Evolutionary conservation across 2,888 invertebrate species (phyloP).

Genomic region (Volucella inanis): DNA sequence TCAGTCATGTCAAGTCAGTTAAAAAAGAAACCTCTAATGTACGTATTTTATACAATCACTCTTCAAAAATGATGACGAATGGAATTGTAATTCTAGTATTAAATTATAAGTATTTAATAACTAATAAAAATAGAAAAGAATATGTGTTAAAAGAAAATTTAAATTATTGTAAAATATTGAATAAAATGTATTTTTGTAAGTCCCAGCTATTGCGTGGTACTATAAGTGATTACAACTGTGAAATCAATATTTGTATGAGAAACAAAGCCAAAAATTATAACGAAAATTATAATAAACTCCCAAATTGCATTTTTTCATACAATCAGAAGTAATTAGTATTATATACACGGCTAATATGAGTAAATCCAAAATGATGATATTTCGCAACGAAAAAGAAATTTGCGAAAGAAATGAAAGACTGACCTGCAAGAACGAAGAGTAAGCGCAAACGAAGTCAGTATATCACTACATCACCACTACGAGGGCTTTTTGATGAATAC

Average conservation of each 20-base stretch:
- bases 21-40: neutral
- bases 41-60: neutral
- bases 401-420: too few relatives aligned
- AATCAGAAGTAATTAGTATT: too few relatives aligned
- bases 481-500: too few relatives aligned
- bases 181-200: neutral
- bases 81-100: neutral
- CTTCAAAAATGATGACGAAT: neutral
- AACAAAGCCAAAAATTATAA: too few relatives aligned
- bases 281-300: too few relatives aligned
- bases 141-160: neutral
- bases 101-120: neutral
- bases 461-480: too few relatives aligned
- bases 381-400: too few relatives aligned
- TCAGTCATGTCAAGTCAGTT: neutral
- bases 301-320: too few relatives aligned
- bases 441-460: too few relatives aligned
- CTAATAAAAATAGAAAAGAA: neutral
- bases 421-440: too few relatives aligned
- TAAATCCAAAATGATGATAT: too few relatives aligned
- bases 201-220: neutral
- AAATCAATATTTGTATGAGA: neutral
- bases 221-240: neutral
- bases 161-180: neutral
- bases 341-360: too few relatives aligned